Evolutionary conservation across 2,113 vertebrate genomes (phyloP), one percentile per base, ranked within the genome.

Genomic region (Acinonyx jubatus): DNA sequence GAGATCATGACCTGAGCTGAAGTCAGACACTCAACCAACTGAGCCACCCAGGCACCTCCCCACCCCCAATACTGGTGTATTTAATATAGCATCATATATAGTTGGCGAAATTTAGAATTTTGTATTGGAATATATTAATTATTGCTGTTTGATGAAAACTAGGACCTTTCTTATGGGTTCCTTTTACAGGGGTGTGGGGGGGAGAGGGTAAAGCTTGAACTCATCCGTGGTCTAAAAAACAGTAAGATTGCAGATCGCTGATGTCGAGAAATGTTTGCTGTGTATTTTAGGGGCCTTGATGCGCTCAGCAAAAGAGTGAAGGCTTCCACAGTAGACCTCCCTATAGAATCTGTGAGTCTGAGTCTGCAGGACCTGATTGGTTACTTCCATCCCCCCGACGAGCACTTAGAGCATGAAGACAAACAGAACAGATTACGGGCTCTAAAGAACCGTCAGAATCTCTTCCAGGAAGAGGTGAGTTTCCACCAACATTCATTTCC

Each of bases 391-490:
- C 99, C 99, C 0, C 99, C 99, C 0, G 99, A 99, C 9, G 99
- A 99, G 27, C 99, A 99, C 87, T 96, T 99, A 97, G 99, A 99
- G 89, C 99, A 99, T 0, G 99, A 99, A 97, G 99, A 99, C 96
- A 99, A 99, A 85, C 99, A 99, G 98, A 99, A 99, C 98, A 98
- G 99, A 4, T 99, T 99, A 48, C 98, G 99, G 92, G 99, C 99
- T 36, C 98, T 99, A 94, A 99, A 99, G 99, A 99, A 99, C 94
- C 98, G 99, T 29, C 99, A 99, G 98, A 99, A 99, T 96, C 99
- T 99, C 97, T 99, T 99, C 98, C 99, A 99, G 98, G 99, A 99
- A 98, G 99, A 99, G 99, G 99, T 99, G 98, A 3, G 96, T 90
- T 13, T 92, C 82, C 94, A 1, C 33, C 36, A 14, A 1, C 0